Base-by-base conservation (phyloP, 2,888 invertebrate species). In the Drosophila pegasa region DNA sequence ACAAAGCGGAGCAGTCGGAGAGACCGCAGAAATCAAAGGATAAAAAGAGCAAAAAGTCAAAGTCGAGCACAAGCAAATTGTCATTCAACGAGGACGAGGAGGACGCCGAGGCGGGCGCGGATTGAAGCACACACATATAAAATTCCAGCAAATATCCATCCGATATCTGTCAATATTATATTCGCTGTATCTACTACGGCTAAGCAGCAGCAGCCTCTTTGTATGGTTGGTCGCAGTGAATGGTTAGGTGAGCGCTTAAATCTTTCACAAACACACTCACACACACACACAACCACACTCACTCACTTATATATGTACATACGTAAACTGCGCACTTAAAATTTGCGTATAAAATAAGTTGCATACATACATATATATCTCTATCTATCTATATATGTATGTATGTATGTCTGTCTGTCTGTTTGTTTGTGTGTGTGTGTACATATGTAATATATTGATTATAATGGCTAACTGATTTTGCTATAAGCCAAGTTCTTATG, bases 51-150 rank as follows among this genome's bases (percentile, higher is more conserved):
- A 89, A 89, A 40, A 75, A 86, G 69, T 60, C 87, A 47, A 92
- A 91, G 77, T 27, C 78, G 76, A 29, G 58, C 56, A 65, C 55
- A 48, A 82, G 60, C 50, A 90, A 93, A 61, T 88, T 94, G 54
- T 94, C 94, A 3, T 94, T 94, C 82, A 92, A 92, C 69, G 92
- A 93, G 61, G 93, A 93, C 77, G 92, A 93, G 38, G 93, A 93
- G 67, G 93, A 91, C 55, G 84, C 83, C 38, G 82, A 89, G 58
- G 72, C 62, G 41, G 75, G 29, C 57, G 61, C 74, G 69, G 74
- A 87, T 68, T 87, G 50, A 64, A 41, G n/a, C 14, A 18, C 14
- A 29, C 22, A 43, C 52, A 52, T 16, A 47, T 27, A 35, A n/a
- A 14, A 43, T 27, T 37, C 12, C 45, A 45, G 12, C 27, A 43